These are phyloP conservation scores for Oscheius sp. DNA, from an alignment of 2,888 invertebrate genomes.

Conservation along the genomic window DNA sequence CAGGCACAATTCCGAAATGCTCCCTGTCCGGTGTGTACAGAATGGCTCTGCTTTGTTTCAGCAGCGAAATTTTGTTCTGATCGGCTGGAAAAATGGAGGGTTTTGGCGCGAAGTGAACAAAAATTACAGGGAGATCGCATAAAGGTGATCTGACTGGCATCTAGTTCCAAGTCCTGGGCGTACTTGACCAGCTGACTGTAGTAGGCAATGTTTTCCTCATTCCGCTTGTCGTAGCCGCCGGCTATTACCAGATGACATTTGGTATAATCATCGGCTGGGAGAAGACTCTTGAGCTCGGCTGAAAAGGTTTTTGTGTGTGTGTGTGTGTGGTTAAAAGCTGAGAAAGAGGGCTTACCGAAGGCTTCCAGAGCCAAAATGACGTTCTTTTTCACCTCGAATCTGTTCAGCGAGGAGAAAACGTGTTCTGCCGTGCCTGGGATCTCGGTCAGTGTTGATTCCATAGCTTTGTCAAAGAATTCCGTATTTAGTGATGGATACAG, in stretches of 20 bases:
- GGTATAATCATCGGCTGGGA: constrained; percentile 42
- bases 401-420: constrained; percentile 91
- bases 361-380: constrained; percentile 87
- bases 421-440: constrained; percentile 69
- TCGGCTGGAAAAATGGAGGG: constrained; percentile 78
- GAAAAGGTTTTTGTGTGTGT: constrained; percentile 37
- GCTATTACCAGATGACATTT: constrained; percentile 87
- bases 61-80: constrained; percentile 84
- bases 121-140: constrained; percentile 60
- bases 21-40: constrained; percentile 96
- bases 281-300: constrained; percentile 51
- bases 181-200: constrained; percentile 83
- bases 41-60: constrained; percentile 84
- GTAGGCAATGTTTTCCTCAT: constrained; percentile 86
- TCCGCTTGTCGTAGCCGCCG: constrained; percentile 93
- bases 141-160: constrained; percentile 73
- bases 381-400: constrained; percentile 96
- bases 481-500: constrained; percentile 94
- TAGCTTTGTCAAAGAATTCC: constrained; percentile 75
- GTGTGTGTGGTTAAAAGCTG: no score
- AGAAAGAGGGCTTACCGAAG: constrained; percentile 78
- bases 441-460: constrained; percentile 22
- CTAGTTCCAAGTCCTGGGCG: constrained; percentile 77
- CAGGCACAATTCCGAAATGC: constrained; percentile 98
- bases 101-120: neutral